phyloP scores from a whole-genome alignment of 37 sponge, comb jelly and placozoan species.

The Chondrilla cf. caribensis region DNA sequence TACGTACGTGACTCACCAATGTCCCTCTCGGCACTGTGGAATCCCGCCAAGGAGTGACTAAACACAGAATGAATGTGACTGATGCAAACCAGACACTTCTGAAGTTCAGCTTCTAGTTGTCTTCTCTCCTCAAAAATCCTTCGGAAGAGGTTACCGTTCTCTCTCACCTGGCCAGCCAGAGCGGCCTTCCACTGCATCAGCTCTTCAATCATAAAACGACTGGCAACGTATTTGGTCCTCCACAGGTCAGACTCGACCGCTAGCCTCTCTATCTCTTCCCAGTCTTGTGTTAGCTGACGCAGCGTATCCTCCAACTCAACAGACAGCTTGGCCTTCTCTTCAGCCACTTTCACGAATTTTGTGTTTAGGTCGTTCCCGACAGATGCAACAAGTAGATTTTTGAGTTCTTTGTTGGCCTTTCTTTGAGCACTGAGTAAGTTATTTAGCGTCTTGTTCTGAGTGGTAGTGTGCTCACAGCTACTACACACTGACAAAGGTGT shows the following conservation, averaged over 20 bases:
- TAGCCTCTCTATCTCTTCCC: conserved; percentile 57
- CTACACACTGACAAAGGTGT: background rate
- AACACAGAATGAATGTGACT: no score
- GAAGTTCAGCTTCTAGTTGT: no score
- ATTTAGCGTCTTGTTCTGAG: background rate
- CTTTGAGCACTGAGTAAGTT: background rate
- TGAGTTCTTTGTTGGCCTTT: conserved; percentile 56
- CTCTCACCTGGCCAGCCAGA: background rate
- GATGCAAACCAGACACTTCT: no score
- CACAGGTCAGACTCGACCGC: conserved; percentile 69
- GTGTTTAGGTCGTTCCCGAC: conserved; percentile 53
- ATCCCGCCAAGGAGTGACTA: no score
- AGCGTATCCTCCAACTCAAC: conserved; percentile 35
- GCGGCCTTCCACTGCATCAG: conserved; percentile 46
- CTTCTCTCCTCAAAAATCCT: no score
- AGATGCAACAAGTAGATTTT: conserved; percentile 69
- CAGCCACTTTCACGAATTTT: conserved; percentile 38
- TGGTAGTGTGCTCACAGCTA: background rate
- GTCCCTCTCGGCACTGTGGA: no score
- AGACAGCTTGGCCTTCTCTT: conserved; percentile 50
- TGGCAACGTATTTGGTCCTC: conserved; percentile 72
- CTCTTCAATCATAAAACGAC: conserved; percentile 70
- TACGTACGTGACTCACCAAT: no score
- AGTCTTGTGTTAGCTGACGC: conserved; percentile 39
- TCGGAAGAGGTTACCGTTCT: no score